phyloP scores from a whole-genome alignment of 2,888 invertebrate genomes.

The Cephus spinipes region DNA sequence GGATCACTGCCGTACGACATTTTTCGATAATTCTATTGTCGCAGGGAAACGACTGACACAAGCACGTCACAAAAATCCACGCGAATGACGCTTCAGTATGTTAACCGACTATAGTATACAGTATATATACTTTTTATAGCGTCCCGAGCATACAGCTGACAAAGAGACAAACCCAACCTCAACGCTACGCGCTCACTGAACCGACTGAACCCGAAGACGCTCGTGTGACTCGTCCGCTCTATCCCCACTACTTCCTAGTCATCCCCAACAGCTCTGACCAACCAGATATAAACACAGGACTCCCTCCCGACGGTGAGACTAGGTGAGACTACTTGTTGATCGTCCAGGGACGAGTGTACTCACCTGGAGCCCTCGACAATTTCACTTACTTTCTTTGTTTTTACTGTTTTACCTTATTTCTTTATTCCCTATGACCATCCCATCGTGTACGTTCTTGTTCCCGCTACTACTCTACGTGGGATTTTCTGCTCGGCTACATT shows the following conservation, averaged over 20 bases:
- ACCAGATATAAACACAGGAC: constrained; percentile 28
- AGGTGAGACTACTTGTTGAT: constrained; percentile 44
- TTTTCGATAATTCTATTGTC: not conserved
- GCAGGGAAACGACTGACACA: not conserved
- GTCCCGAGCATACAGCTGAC: constrained; percentile 27
- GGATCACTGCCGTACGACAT: not conserved
- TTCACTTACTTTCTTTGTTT: not conserved
- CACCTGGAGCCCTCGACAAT: not conserved
- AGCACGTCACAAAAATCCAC: not conserved
- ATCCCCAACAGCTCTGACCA: constrained; percentile 27
- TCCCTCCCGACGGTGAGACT: constrained; percentile 29
- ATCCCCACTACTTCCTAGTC: not conserved
- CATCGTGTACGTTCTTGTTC: not conserved
- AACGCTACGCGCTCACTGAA: not conserved
- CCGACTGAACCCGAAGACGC: constrained; percentile 37
- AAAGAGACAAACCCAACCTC: constrained; percentile 43
- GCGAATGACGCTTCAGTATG: not conserved
- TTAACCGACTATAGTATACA: not conserved
- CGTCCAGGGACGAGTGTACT: constrained; percentile 36
- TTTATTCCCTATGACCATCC: not conserved
- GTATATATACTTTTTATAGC: not conserved
- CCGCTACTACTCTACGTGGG: not conserved
- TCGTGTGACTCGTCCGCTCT: constrained; percentile 13
- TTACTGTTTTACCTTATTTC: not conserved
- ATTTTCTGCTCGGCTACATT: not conserved